These are phyloP conservation scores for Euschistus heros DNA, from an alignment of 1,140 invertebrate genomes.

Conservation along the genomic window DNA sequence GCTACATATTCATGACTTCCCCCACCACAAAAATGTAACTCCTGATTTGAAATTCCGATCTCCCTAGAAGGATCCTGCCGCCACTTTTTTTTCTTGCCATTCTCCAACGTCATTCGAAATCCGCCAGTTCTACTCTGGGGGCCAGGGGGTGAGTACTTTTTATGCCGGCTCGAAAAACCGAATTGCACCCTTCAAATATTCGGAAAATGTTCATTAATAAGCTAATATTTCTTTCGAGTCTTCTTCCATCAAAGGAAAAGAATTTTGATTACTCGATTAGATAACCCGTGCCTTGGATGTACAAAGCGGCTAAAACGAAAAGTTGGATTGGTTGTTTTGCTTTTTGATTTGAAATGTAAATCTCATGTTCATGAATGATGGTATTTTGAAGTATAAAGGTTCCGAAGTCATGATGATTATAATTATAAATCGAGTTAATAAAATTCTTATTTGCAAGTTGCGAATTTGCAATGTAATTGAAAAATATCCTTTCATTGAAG, in stretches of 20 bases:
- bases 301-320: no score
- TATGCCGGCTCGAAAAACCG: not conserved
- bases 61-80: not conserved
- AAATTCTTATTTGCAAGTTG: no score
- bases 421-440: no score
- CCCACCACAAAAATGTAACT: conserved; percentile 19
- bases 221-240: not conserved
- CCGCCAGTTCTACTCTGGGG: not conserved
- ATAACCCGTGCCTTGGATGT: not conserved
- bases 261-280: conserved; percentile 13
- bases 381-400: no score
- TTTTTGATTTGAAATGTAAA: no score
- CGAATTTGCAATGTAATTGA: no score
- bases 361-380: no score
- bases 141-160: not conserved
- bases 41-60: conserved; percentile 21
- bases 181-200: not conserved
- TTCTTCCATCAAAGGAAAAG: not conserved
- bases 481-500: no score
- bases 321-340: no score
- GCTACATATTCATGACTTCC: conserved; percentile 13
- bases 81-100: not conserved
- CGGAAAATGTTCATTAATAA: conserved; percentile 14
- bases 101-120: conserved; percentile 6
- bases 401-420: no score